Evolutionary conservation across 2,113 vertebrate genomes (phyloP).

Genomic region (Prunella fulvescens): DNA sequence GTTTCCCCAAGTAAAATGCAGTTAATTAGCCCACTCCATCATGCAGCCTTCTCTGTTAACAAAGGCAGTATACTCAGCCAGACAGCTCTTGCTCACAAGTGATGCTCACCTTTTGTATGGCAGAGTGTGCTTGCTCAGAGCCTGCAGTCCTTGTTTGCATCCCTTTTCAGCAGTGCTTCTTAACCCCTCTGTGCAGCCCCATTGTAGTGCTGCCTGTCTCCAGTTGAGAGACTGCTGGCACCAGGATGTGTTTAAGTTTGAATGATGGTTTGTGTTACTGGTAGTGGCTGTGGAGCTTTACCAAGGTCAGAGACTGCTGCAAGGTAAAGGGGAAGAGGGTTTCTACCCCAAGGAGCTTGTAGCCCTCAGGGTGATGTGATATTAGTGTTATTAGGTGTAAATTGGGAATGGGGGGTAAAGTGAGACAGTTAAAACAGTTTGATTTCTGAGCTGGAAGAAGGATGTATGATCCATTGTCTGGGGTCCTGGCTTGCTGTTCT

Average conservation of each 20-base stretch:
- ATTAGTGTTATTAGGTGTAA: background rate
- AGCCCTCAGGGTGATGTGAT: background rate
- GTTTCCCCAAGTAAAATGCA: constrained; percentile 32
- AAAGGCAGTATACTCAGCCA: background rate
- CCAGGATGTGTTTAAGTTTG: background rate
- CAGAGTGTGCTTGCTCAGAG: background rate
- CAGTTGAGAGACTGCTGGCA: background rate
- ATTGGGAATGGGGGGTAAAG: background rate
- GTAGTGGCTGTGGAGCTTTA: background rate
- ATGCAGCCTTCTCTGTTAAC: background rate
- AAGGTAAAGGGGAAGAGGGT: background rate
- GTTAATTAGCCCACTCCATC: constrained; percentile 45
- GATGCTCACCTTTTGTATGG: background rate
- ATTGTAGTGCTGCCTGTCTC: background rate
- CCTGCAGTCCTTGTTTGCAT: background rate
- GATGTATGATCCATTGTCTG: background rate
- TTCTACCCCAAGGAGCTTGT: background rate
- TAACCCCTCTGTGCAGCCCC: background rate
- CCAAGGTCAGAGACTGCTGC: background rate
- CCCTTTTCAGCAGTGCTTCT: background rate
- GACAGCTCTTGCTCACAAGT: constrained; percentile 3
- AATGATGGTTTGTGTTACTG: background rate
- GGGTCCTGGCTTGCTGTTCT: background rate
- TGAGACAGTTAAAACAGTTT: background rate
- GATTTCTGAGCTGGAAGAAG: background rate